Evolutionary conservation across 2,113 vertebrate species (phyloP), one percentile per base, ranked within the genome.

Genomic region (Periophthalmus modestus): DNA sequence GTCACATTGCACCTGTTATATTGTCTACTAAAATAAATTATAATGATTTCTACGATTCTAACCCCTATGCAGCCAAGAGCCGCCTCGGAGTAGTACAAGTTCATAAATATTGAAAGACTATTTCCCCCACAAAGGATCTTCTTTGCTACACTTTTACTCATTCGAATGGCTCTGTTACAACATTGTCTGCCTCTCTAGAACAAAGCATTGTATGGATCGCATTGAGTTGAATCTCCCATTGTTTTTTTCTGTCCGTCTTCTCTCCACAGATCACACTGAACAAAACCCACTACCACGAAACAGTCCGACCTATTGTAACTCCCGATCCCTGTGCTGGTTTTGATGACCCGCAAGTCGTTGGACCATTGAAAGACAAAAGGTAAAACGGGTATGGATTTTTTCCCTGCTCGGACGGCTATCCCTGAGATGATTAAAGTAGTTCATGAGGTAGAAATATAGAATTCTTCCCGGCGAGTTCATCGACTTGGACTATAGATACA

Each of bases 361-460:
- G 86, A 43, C 86, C 89, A 92, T 90, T 92, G 92, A 93, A 94
- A 93, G 91, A 93, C 92, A 93, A 94, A 94, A 90, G 88, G 87
- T 91, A 93, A 95, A 93, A 85, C 74, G 83, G 78, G 83, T 89
- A 92, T 91, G 73, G 87, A 92, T 92, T 95, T 94, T 89, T 91
- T 28, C 28, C 71, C 86, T 91, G 89, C 85, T 68, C 91, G 90
- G 86, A 77, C 91, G 81, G 74, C 89, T 89, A 82, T 91, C 79
- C 81, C 77, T 82, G 59, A 82, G 93, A 93, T 93, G 91, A 95
- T 86, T 92, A 93, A n/a, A 93, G 87, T 88, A 21, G 89, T 91
- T 94, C 84, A 93, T 92, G 91, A 93, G 84, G 88, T 82, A 88
- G 88, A 93, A 94, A 85, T 94, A 91, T 72, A 93, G 84, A 93